phyloP scores from a whole-genome alignment of 1,140 invertebrate species.

The Halotydeus destructor region DNA sequence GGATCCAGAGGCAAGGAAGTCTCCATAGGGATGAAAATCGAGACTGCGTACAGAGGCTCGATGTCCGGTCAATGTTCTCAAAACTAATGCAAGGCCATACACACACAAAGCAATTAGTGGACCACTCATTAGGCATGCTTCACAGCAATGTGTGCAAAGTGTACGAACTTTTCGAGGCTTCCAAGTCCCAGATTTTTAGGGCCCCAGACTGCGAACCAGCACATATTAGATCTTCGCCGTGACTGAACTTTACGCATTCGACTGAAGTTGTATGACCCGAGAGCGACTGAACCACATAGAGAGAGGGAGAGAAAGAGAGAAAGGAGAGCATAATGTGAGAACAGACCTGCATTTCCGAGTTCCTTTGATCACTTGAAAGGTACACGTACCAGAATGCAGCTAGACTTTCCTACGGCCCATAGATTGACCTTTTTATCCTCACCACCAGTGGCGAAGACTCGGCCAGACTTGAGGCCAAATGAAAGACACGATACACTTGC shows the following conservation, averaged over 20 bases:
- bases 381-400: slow-evolving; percentile 70
- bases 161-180: slow-evolving; percentile 45
- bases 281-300: slow-evolving; percentile 13
- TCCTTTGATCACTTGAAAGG: background rate
- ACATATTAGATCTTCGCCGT: slow-evolving; percentile 81
- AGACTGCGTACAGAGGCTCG: slow-evolving; percentile 68
- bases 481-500: slow-evolving; percentile 73
- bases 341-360: background rate
- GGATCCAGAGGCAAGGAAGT: slow-evolving; percentile 77
- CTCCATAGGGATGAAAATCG: slow-evolving; percentile 91
- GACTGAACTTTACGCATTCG: slow-evolving; percentile 81
- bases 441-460: slow-evolving; percentile 83
- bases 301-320: slow-evolving; percentile 5
- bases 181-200: slow-evolving; percentile 88
- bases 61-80: slow-evolving; percentile 77
- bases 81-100: slow-evolving; percentile 28
- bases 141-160: background rate
- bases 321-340: slow-evolving; percentile 6
- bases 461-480: slow-evolving; percentile 67
- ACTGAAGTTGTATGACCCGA: slow-evolving; percentile 69
- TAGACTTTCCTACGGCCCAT: slow-evolving; percentile 85
- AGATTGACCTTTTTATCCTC: slow-evolving; percentile 94
- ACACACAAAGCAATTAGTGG: slow-evolving; percentile 1
- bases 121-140: background rate
- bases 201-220: slow-evolving; percentile 80